phyloP scores from a whole-genome alignment of 2,113 vertebrate species.

The Cichladusa arquata region DNA sequence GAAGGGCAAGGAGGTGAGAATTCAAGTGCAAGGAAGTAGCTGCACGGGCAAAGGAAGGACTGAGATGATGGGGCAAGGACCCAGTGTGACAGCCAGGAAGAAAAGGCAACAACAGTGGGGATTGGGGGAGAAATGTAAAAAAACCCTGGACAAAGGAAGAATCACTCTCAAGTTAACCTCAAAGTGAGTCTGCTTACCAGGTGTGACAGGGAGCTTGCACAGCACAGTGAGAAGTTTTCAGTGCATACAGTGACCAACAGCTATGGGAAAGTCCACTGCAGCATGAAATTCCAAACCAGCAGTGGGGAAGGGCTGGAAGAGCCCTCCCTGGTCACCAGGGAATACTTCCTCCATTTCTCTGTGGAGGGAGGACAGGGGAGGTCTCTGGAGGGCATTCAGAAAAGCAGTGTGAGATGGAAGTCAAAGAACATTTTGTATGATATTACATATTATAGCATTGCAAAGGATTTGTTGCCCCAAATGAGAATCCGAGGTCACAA shows the following conservation, averaged over 20 bases:
- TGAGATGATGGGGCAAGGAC: background rate
- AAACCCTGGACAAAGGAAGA: background rate
- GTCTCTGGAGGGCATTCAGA: background rate
- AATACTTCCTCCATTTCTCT: background rate
- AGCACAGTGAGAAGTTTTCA: background rate
- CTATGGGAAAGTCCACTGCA: background rate
- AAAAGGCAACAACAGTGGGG: background rate
- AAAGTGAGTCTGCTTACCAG: background rate
- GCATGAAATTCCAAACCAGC: background rate
- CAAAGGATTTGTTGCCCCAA: background rate
- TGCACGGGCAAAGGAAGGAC: background rate
- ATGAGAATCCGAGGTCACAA: background rate
- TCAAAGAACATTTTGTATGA: background rate
- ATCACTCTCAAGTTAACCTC: background rate
- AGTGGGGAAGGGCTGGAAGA: background rate
- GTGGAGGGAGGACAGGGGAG: background rate
- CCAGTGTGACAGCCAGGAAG: background rate
- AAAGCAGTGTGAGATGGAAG: background rate
- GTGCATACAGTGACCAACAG: background rate
- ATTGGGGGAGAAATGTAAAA: background rate
- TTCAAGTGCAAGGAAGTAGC: background rate
- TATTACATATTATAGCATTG: background rate
- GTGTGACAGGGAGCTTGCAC: fast-evolving
- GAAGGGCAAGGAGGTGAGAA: background rate
- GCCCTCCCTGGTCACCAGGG: background rate